Evolutionary conservation across 2,113 vertebrate genomes (phyloP), one percentile per base, ranked within the genome.

Genomic region (Trachemys scripta): DNA sequence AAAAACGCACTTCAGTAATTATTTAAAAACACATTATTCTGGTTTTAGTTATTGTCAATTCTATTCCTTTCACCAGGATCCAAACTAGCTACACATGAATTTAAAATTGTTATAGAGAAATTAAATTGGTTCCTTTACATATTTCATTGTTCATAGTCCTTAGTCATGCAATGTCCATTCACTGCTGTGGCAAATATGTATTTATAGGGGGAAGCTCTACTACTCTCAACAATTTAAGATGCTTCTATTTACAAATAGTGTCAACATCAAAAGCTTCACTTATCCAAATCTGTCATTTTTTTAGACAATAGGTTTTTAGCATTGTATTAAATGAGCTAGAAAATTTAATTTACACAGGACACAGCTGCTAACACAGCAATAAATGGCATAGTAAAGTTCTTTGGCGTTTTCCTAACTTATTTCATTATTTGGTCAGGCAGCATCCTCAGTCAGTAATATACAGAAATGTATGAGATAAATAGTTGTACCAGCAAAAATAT

Each of bases 291-390:
- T 82, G 79, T 80, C 79, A 89, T 62, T 47, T 80, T 75, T 82
- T 81, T 89, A 76, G 49, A 82, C 79, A 65, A 69, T 47, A 69
- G 79, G 42, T 65, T 89, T 80, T 81, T 69, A 81, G 42, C 53
- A 49, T 89, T 89, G 57, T 89, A 81, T 69, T 80, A 82, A 89
- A 89, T 82, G 79, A 88, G 57, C 53, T 89, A 89, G 57, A 89
- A 89, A 89, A 89, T 69, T 51, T 89, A 82, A 82, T 89, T 89
- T 82, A 62, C 57, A 65, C 81, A 89, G 87, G 59, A 89, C 87
- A 65, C 87, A 81, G 79, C 78, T 82, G 87, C 82, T 89, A 82
- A 89, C 87, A 88, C 50, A 82, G 57, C 57, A 89, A 82, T 69
- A 89, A 72, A 82, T 57, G 59, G 35, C 53, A 89, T 81, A 80